phyloP scores from a whole-genome alignment of 1,140 invertebrate genomes.

The Drosophila kanapiae region DNA sequence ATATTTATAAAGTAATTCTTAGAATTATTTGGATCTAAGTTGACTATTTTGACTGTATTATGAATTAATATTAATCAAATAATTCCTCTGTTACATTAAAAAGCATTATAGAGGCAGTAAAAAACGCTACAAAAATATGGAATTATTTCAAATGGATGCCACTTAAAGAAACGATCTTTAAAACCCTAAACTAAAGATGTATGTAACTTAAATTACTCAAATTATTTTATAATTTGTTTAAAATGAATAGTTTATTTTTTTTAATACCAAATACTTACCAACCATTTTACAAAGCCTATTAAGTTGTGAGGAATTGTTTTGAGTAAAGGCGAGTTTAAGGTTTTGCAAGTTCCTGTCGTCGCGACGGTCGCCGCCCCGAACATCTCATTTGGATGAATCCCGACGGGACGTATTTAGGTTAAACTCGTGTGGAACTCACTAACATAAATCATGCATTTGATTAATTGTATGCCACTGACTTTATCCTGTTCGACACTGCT shows the following conservation, averaged over 20 bases:
- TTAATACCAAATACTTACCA: not conserved
- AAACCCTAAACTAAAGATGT: not conserved
- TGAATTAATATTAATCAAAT: not conserved
- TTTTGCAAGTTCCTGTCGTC: constrained; percentile 18
- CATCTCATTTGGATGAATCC: constrained; percentile 54
- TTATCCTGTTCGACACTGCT: constrained; percentile 70
- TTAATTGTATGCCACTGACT: constrained; percentile 72
- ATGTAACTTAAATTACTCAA: too few relatives aligned
- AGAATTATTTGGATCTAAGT: too few relatives aligned
- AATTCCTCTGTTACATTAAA: too few relatives aligned
- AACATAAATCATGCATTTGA: constrained; percentile 80
- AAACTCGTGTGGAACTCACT: constrained; percentile 50
- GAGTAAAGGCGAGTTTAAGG: not conserved
- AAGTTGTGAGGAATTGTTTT: not conserved
- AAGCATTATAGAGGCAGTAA: not conserved
- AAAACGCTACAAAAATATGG: not conserved
- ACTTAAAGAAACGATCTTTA: not conserved
- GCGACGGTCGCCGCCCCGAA: constrained; percentile 21
- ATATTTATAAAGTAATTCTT: too few relatives aligned
- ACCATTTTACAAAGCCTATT: constrained; percentile 8
- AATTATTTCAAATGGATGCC: not conserved
- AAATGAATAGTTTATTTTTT: not conserved
- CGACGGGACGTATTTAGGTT: constrained; percentile 67
- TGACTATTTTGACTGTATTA: not conserved
- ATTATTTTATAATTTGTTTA: not conserved